A percentile compares a stretch with the other conserved stretches of the same genome.
Conservation (phyloP, 2,113 vertebrate genomes). For the Gymnorhina tibicen region DNA sequence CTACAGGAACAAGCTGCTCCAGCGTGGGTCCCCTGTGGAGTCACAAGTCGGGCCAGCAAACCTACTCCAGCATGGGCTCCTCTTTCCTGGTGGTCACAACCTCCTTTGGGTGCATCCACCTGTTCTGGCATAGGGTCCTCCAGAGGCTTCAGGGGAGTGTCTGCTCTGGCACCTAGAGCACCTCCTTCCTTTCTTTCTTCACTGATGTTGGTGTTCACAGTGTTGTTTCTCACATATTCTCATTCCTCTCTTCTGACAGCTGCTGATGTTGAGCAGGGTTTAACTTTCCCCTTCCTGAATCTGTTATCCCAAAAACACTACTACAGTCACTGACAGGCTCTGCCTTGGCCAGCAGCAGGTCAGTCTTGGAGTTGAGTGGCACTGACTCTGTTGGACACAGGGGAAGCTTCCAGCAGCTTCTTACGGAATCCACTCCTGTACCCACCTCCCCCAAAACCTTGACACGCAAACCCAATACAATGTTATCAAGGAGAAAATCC, state of each 20-base stretch:
- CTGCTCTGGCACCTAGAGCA: background rate
- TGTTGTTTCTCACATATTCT: background rate
- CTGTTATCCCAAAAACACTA: background rate
- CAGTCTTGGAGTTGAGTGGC: accelerated
- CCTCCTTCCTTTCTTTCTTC: background rate
- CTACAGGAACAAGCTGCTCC: background rate
- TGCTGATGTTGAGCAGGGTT: background rate
- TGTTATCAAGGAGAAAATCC: background rate
- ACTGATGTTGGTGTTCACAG: accelerated
- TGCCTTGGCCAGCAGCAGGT: background rate
- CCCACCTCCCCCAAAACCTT: accelerated
- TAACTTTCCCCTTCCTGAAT: background rate
- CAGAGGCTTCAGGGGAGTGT: background rate
- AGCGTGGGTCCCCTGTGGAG: accelerated
- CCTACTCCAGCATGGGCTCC: background rate
- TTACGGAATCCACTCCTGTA: background rate
- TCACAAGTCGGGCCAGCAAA: background rate
- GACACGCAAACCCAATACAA: accelerated
- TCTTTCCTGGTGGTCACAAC: background rate
- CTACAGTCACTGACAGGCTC: accelerated
- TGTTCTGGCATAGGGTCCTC: background rate
- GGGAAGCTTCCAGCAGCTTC: background rate
- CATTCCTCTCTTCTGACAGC: background rate
- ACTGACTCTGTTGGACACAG: background rate
- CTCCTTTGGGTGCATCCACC: background rate